Base-by-base conservation (phyloP, 2,888 invertebrate species). In the Anorthoa munda region DNA sequence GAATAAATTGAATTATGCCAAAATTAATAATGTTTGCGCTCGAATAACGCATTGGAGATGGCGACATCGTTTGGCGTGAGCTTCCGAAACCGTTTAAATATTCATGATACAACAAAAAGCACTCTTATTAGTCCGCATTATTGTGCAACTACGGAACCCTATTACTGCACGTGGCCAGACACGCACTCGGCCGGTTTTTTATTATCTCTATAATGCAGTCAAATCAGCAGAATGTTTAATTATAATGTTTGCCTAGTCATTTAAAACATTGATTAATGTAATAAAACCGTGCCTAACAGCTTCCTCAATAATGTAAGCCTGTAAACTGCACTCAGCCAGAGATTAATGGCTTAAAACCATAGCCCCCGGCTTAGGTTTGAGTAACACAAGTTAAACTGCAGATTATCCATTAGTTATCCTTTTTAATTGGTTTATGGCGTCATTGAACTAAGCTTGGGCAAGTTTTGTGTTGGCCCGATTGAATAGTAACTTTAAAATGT, bases 331-430 rank as follows among this genome's bases (percentile, higher is more conserved):
- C 45, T 72, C 65, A 46, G 21, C 53, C 17, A 55, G 21, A 80
- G 69, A 76, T 79, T 76, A 81, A 72, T 69, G 68, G 68, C 75
- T 65, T 56, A 66, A 65, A 73, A 82, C 66, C 59, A 66, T 61
- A 64, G 66, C 31, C 53, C 31, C 21, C 15, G 31, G 69, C 51
- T 50, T 56, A 82, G 78, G 60, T 51, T 64, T 59, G 50, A 31
- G 68, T 68, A 46, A 70, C 51, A 59, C 64, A 26, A 50, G 26
- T 67, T 45, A 58, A 67, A 70, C 59, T 55, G 4, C 53, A n/a
- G 74, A 79, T 74, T 55, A 79, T 46, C 79, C 45, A 60, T 70
- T 70, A 60, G 63, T 67, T 68, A 59, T 66, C 66, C 55, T 23
- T 60, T 58, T 79, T 66, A 70, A 67, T 58, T 66, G 59, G 51